Evolutionary conservation across 1,140 invertebrate genomes (phyloP).

Genomic region (Drosophila parvula): DNA sequence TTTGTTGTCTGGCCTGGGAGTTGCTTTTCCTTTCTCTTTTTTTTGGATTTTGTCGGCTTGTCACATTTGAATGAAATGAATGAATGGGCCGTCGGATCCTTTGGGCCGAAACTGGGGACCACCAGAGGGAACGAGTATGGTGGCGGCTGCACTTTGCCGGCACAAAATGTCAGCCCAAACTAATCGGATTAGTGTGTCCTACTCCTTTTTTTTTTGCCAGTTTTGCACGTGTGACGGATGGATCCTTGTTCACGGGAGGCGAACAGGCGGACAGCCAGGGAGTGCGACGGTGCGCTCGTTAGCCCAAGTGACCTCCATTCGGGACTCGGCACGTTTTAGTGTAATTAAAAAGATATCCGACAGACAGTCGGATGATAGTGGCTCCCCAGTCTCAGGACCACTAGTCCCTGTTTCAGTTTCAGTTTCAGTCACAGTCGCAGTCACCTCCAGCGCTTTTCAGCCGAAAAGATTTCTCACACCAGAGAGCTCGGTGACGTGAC

Average conservation of each 20-base stretch:
- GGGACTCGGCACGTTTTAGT: slow-evolving; percentile 76
- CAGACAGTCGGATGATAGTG: slow-evolving; percentile 54
- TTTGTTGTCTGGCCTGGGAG: slow-evolving; percentile 43
- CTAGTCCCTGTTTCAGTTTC: slow-evolving; percentile 3
- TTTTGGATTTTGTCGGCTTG: slow-evolving; percentile 66
- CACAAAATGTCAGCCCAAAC: slow-evolving; percentile 75
- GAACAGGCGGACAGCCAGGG: slow-evolving; percentile 2
- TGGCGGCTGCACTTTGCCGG: slow-evolving; percentile 57
- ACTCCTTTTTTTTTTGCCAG: slow-evolving; percentile 39
- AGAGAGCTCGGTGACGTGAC: slow-evolving; percentile 29
- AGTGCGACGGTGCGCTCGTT: slow-evolving; percentile 59
- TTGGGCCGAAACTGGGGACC: slow-evolving; percentile 6
- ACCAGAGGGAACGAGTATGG: background rate
- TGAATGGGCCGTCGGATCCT: slow-evolving; percentile 55
- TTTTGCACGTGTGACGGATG: slow-evolving; percentile 60
- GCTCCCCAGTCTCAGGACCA: slow-evolving; percentile 12
- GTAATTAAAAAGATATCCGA: slow-evolving; percentile 80
- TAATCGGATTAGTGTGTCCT: slow-evolving; percentile 81
- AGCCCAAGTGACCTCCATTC: slow-evolving; percentile 78
- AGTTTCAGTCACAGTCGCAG: slow-evolving; percentile 18
- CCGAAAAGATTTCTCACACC: slow-evolving; percentile 49
- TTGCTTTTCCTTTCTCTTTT: slow-evolving; percentile 24
- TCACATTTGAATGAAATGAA: slow-evolving; percentile 80
- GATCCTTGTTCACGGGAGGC: slow-evolving; percentile 29
- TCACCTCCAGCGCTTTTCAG: slow-evolving; percentile 39